phyloP scores from a whole-genome alignment of 2,888 invertebrate genomes.

The Galerucella nymphaeae region DNA sequence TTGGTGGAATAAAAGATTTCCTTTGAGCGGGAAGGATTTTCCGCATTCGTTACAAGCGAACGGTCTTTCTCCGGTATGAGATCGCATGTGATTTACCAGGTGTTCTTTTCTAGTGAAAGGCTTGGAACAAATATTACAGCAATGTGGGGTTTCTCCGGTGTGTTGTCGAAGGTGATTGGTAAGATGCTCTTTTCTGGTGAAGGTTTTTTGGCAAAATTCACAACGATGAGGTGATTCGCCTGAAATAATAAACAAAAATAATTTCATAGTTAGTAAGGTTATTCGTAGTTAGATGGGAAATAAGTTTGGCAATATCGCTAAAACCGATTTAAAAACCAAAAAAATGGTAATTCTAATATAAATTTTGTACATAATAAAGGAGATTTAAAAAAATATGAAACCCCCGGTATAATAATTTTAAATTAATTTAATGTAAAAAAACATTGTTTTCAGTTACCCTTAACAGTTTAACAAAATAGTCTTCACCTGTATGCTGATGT shows the following conservation, averaged over 20 bases:
- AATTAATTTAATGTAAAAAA: too few relatives aligned
- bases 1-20: slow-evolving; percentile 85
- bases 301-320: slow-evolving; percentile 18
- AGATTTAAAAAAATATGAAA: too few relatives aligned
- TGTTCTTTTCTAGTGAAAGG: slow-evolving; percentile 81
- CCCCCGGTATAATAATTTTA: too few relatives aligned
- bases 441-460: neutral
- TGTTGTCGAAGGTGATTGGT: slow-evolving; percentile 79
- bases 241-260: slow-evolving; percentile 45
- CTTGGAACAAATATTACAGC: slow-evolving; percentile 80
- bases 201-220: slow-evolving; percentile 77
- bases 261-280: neutral
- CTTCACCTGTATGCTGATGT: slow-evolving; percentile 77
- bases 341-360: neutral
- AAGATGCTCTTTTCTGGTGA: slow-evolving; percentile 78
- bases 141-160: slow-evolving; percentile 77
- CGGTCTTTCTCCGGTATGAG: slow-evolving; percentile 83
- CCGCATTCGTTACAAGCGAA: slow-evolving; percentile 88
- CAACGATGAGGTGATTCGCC: slow-evolving; percentile 78
- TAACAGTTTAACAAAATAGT: slow-evolving; percentile 4
- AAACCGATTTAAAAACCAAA: neutral
- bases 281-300: neutral
- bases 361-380: too few relatives aligned
- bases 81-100: slow-evolving; percentile 81
- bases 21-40: slow-evolving; percentile 87